phyloP scores from a whole-genome alignment of 2,888 invertebrate genomes.

The Dastarcus helophoroides region DNA sequence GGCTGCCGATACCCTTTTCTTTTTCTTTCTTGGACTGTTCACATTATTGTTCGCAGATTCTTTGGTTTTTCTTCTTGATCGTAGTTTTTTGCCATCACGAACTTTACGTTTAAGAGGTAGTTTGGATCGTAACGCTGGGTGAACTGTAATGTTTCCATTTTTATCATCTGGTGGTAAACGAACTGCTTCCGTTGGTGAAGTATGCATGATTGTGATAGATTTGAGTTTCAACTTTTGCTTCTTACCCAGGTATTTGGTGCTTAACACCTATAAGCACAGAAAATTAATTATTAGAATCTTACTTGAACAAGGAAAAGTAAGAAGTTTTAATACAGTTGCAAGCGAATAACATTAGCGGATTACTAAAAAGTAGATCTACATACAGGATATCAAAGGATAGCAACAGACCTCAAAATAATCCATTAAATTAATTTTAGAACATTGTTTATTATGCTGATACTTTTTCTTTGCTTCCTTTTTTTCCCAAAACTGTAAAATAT shows the following conservation, averaged over 20 bases:
- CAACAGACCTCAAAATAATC: no score
- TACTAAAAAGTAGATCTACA: no score
- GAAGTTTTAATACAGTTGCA: no score
- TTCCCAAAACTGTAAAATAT: no score
- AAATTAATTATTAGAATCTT: conserved; percentile 1
- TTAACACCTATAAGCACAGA: conserved; percentile 53
- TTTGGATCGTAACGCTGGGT: conserved; percentile 77
- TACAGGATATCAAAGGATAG: no score
- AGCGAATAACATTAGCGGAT: no score
- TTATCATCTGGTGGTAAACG: conserved; percentile 62
- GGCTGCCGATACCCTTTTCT: conserved; percentile 35
- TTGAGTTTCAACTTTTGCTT: conserved; percentile 70
- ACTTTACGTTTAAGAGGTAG: conserved; percentile 80
- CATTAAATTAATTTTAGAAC: no score
- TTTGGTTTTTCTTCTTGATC: conserved; percentile 35
- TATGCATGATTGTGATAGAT: conserved; percentile 81
- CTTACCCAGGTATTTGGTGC: conserved; percentile 71
- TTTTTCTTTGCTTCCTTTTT: no score
- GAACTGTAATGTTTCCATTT: conserved; percentile 60
- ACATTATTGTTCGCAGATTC: conserved; percentile 27
- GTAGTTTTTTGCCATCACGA: conserved; percentile 46
- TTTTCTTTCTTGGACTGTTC: conserved; percentile 35
- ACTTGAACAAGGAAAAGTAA: no score
- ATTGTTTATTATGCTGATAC: no score
- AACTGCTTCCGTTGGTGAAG: conserved; percentile 80